Conservation (phyloP, 2,797 vertebrate genomes). For the Allochrocebus solatus region DNA sequence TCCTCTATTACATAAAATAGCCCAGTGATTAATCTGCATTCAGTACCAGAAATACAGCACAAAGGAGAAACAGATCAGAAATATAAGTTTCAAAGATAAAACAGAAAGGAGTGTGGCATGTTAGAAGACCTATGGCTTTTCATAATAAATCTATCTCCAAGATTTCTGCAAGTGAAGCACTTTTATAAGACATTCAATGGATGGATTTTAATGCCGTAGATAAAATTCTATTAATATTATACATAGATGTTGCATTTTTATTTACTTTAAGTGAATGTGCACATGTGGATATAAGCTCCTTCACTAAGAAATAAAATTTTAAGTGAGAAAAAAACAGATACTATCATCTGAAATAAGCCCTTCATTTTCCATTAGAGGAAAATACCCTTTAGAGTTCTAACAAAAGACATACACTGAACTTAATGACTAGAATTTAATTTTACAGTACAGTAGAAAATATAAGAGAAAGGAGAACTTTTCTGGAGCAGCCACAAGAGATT, state of each 20-base stretch:
- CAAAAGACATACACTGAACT: neutral
- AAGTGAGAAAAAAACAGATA: neutral
- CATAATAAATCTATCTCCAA: neutral
- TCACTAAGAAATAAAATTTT: slow-evolving; percentile 28
- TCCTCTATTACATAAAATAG: neutral
- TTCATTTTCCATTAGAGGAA: neutral
- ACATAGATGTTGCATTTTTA: neutral
- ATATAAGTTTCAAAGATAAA: slow-evolving; percentile 11
- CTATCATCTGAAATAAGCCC: neutral
- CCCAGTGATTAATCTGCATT: slow-evolving; percentile 14
- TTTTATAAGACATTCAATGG: neutral
- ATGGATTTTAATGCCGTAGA: neutral
- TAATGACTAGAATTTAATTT: slow-evolving; percentile 52
- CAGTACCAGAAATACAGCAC: neutral
- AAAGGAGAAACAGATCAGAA: slow-evolving; percentile 22
- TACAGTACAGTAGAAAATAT: slow-evolving; percentile 17
- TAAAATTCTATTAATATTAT: slow-evolving; percentile 7
- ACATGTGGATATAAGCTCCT: neutral
- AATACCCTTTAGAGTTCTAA: neutral
- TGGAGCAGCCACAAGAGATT: slow-evolving; percentile 26
- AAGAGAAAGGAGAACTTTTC: neutral
- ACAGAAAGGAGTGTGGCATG: neutral
- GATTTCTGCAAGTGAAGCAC: slow-evolving; percentile 10
- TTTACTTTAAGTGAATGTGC: neutral
- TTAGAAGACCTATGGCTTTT: slow-evolving; percentile 36